Base-by-base conservation (phyloP, 2,113 vertebrate genomes). In the Pseudolaguvia tuberculata region DNA sequence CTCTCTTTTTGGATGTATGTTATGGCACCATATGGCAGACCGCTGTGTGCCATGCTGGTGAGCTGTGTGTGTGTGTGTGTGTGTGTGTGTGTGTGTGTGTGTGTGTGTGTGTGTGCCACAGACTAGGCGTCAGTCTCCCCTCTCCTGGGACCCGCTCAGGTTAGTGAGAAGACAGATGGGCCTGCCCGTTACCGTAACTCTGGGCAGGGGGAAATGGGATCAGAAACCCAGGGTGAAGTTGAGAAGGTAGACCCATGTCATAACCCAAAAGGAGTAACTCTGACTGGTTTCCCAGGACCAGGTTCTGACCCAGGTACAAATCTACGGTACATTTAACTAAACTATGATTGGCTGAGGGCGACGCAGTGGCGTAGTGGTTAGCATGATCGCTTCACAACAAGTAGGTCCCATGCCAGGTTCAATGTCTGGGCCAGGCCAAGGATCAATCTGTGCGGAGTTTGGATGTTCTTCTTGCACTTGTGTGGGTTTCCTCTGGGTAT, bases 21-120 rank as follows among this genome's bases (percentile, higher is more conserved):
- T 84, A 83, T 81, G 87, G 88, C 86, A 87, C 92, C 92, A 93
- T 93, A 92, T 92, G 92, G 90, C 90, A 85, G 83, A 87, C 88
- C 80, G 87, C 89, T 89, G 88, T 83, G 86, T 89, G 89, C 90
- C 90, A 88, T 92, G 89, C 88, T 89, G 89, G 90, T 86, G 85
- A 85, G 86, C 86, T 91, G 89, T 89, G 84, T 82, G 83, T 82
- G 82, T 35, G 31, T 35, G 31, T 35, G 31, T 35, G 89, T 89
- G 84, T 82, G 83, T 82, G 82, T 35, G 31, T 35, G 31, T 35
- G 31, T 35, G 31, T 35, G 31, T 35, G 31, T 35, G 89, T 89
- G 84, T 82, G 83, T 83, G 82, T 79, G 84, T 75, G 84, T 89
- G 89, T 87, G 89, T 87, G 89, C 75, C 78, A 91, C 89, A 76